Base-by-base conservation (phyloP, 2,888 invertebrate genomes). In the Cheilosia vernalis region DNA sequence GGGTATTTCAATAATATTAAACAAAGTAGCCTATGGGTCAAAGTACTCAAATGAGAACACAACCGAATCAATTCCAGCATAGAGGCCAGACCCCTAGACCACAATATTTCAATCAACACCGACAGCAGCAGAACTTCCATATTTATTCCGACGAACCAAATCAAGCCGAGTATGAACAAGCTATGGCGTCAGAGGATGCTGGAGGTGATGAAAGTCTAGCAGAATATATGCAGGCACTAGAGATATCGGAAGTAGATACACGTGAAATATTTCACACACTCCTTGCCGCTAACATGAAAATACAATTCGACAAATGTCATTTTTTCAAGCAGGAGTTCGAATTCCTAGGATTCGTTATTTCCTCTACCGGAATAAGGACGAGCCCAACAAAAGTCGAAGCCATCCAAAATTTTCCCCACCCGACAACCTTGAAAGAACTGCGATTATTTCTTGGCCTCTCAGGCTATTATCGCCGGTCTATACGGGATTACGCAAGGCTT, bases 361-460 rank as follows among this genome's bases (percentile, higher is more conserved):
- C n/a, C n/a, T n/a, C n/a, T n/a, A n/a, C n/a, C n/a, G n/a, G n/a
- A n/a, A n/a, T n/a, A n/a, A n/a, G 33, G 33, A 33, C 33, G 7
- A 82, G 85, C 27, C 24, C 33, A 5, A 40, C 56, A 15, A 77
- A 77, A 40, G 73, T 84, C 1, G 49, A 70, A 40, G 79, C 76
- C 4, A 82, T 82, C 1, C 6, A 49, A 13, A 53, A 74, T 10
- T 79, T 83, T 5, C 80, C 81, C 5, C 27, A 15, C 1, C 80
- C 86, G 0, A 74, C 72, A 27, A 80, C 69, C 6, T n/a, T 80
- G 2, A 80, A 61, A 17, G 77, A 84, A 3, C 33, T 84, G 0
- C 6, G 64, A 66, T 70, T 70, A 6, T 69, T 82, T 21, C 21
- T 80, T 10, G 66, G 73, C 4, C 21, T 79, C n/a, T 44, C 82